These are phyloP conservation scores for Calephelis perditalis DNA, from an alignment of 2,888 invertebrate genomes.

Conservation along the genomic window DNA sequence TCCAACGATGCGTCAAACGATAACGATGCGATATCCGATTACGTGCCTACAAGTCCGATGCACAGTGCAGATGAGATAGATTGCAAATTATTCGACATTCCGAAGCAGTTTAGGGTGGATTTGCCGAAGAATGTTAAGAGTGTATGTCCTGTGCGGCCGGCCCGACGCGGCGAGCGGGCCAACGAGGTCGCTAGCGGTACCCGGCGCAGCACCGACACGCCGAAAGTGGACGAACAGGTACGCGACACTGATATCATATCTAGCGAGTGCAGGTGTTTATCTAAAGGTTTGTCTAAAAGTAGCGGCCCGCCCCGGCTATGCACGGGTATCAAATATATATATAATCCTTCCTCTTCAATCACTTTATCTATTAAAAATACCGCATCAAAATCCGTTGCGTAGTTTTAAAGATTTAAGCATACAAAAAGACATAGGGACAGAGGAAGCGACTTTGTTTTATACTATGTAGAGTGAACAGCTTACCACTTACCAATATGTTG, in stretches of 20 bases:
- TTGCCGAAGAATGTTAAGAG: constrained; percentile 58
- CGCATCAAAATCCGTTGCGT: no score
- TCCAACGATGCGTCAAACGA: constrained; percentile 89
- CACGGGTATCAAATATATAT: no score
- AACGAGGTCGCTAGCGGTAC: constrained; percentile 77
- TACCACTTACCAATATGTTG: neutral
- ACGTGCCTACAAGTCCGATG: constrained; percentile 48
- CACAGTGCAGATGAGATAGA: constrained; percentile 54
- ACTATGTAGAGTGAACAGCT: constrained; percentile 9
- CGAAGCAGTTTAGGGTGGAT: constrained; percentile 63
- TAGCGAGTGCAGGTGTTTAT: constrained; percentile 46
- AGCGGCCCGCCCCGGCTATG: no score
- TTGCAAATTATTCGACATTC: constrained; percentile 55
- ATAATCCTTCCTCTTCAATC: no score
- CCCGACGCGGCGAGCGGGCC: constrained; percentile 62
- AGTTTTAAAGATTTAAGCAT: no score
- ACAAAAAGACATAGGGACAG: no score
- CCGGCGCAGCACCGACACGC: constrained; percentile 58
- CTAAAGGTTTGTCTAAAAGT: constrained; percentile 27
- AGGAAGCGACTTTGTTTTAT: no score
- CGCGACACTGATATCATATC: constrained; percentile 72
- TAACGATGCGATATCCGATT: constrained; percentile 71
- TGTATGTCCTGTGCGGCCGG: constrained; percentile 69
- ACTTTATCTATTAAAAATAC: no score
- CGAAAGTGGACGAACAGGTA: constrained; percentile 77